These are phyloP conservation scores for Glossophaga mutica DNA, from an alignment of 2,797 vertebrate species.

Conservation along the genomic window DNA sequence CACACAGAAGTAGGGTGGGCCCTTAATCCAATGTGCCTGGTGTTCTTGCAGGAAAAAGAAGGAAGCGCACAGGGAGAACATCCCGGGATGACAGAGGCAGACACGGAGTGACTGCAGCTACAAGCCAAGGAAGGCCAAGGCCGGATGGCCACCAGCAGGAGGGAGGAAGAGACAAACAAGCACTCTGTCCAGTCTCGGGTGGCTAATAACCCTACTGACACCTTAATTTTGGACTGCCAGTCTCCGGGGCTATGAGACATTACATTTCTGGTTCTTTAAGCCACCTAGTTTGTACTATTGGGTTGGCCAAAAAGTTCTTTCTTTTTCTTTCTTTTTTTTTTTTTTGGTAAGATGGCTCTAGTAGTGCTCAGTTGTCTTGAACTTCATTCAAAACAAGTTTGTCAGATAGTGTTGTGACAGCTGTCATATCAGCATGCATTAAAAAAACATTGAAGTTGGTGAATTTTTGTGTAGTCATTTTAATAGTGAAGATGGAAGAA, in stretches of 20 bases:
- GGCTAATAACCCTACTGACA: too few species aligned
- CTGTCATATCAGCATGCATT: neutral
- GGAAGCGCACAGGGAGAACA: too few species aligned
- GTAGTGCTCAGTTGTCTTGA: neutral
- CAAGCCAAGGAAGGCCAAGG: neutral
- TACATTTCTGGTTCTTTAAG: neutral
- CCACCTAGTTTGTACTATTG: too few species aligned
- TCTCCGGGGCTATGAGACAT: neutral
- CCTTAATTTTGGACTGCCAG: neutral
- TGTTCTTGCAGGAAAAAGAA: neutral
- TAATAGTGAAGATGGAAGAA: neutral
- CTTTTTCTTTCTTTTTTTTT: too few species aligned
- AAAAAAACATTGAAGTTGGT: neutral
- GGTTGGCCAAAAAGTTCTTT: too few species aligned
- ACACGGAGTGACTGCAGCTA: accelerated
- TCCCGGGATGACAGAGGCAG: neutral
- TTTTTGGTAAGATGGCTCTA: neutral
- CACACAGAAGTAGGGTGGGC: neutral
- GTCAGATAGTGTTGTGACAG: neutral
- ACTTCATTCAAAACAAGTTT: neutral
- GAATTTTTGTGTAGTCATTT: neutral
- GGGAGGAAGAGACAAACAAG: neutral
- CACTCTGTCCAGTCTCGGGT: neutral
- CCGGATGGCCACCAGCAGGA: neutral
- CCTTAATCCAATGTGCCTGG: neutral